These are phyloP conservation scores for Vannuccia rotundouncinata DNA, from an alignment of 2,888 invertebrate genomes.

Conservation along the genomic window DNA sequence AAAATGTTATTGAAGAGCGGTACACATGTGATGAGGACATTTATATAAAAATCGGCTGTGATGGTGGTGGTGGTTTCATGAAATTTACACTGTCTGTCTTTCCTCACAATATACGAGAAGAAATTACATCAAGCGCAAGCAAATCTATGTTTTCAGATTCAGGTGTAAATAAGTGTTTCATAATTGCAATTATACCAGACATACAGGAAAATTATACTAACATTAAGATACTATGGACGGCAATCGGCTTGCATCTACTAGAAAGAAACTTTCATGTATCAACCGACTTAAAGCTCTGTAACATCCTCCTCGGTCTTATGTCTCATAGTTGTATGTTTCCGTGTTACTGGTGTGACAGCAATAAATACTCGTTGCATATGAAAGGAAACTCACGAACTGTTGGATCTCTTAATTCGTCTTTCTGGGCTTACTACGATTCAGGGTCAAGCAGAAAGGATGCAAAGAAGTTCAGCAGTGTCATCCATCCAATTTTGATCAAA, in stretches of 20 bases:
- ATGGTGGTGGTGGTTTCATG: too few relatives aligned
- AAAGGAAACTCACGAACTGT: slow-evolving; percentile 25
- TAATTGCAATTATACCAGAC: slow-evolving; percentile 28
- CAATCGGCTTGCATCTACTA: not conserved
- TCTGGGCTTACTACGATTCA: slow-evolving; percentile 30
- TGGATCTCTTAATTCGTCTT: slow-evolving; percentile 18
- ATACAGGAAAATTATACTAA: slow-evolving; percentile 30
- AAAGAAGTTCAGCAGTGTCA: slow-evolving; percentile 15
- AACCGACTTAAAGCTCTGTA: slow-evolving; percentile 25
- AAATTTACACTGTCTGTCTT: too few relatives aligned
- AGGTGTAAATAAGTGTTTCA: slow-evolving; percentile 10
- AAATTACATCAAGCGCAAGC: not conserved
- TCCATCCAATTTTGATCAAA: slow-evolving; percentile 30
- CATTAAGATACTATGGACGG: slow-evolving; percentile 21
- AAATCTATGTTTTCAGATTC: not conserved
- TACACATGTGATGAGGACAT: too few relatives aligned
- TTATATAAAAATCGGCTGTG: too few relatives aligned
- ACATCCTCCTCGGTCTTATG: slow-evolving; percentile 29
- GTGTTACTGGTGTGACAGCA: slow-evolving; percentile 17
- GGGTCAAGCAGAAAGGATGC: not conserved
- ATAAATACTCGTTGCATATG: slow-evolving; percentile 19
- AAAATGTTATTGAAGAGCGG: too few relatives aligned
- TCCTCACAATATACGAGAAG: not conserved
- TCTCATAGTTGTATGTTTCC: slow-evolving; percentile 26
- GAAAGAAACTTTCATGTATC: not conserved